Conservation (phyloP, 2,888 invertebrate species). For the Ophion ventricosus region DNA sequence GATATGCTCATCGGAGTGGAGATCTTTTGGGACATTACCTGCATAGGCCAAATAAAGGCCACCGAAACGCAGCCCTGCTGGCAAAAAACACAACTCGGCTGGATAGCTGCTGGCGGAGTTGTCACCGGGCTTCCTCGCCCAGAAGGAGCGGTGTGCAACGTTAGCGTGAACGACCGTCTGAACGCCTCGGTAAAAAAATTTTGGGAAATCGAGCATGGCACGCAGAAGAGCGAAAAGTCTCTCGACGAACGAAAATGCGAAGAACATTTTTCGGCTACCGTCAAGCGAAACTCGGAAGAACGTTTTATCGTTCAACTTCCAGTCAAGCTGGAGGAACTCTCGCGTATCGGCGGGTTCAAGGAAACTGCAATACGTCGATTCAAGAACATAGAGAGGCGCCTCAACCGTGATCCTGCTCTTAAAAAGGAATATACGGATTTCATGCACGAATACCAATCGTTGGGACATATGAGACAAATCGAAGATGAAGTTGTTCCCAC, state of each 20-base stretch:
- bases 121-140: not conserved
- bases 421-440: constrained; percentile 40
- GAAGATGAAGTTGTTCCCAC: not conserved
- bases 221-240: not conserved
- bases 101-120: constrained; percentile 52
- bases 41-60: constrained; percentile 32
- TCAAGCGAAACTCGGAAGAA: constrained; percentile 7
- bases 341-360: constrained; percentile 14
- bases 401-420: not conserved
- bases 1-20: constrained; percentile 60
- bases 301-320: constrained; percentile 40
- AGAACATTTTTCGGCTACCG: constrained; percentile 31
- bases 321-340: constrained; percentile 7
- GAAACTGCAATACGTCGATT: constrained; percentile 25
- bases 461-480: constrained; percentile 46
- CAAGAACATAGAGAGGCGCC: constrained; percentile 10
- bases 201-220: constrained; percentile 57
- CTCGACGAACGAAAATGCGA: constrained; percentile 35
- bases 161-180: constrained; percentile 4
- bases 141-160: not conserved
- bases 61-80: constrained; percentile 26
- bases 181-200: constrained; percentile 21
- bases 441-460: constrained; percentile 35
- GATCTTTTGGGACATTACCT: constrained; percentile 42
- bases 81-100: constrained; percentile 57